Conservation (phyloP, 2,888 invertebrate genomes). For the Lordiphosa andalusiaca region DNA sequence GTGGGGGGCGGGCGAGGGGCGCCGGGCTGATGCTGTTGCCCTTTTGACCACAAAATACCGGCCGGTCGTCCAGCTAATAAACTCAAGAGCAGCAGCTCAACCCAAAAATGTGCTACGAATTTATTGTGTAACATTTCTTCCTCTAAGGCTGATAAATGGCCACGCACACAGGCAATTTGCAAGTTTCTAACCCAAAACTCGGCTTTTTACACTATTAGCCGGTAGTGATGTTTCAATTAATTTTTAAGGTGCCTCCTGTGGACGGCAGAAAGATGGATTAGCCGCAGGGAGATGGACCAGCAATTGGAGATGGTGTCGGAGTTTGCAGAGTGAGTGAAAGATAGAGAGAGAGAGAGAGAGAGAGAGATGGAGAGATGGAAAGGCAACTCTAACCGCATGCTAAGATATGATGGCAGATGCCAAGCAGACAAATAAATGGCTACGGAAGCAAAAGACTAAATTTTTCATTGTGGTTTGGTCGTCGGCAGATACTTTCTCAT, state of each 20-base stretch:
- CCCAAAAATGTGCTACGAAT: slow-evolving; percentile 62
- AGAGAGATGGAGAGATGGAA: too few species aligned
- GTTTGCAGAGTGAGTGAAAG: too few species aligned
- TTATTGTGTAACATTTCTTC: slow-evolving; percentile 66
- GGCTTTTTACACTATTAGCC: slow-evolving; percentile 54
- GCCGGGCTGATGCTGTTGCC: slow-evolving; percentile 1
- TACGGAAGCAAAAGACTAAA: slow-evolving; percentile 60
- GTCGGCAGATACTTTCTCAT: not conserved
- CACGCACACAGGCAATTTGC: slow-evolving; percentile 58
- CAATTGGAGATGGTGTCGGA: not conserved
- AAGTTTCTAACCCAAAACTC: slow-evolving; percentile 39
- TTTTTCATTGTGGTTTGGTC: slow-evolving; percentile 67
- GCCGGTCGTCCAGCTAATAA: slow-evolving; percentile 63
- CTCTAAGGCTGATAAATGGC: slow-evolving; percentile 72
- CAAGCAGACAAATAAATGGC: slow-evolving; percentile 69
- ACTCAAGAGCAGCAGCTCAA: slow-evolving; percentile 39
- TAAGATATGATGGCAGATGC: slow-evolving; percentile 67
- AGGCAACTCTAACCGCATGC: slow-evolving; percentile 46
- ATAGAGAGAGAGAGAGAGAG: too few species aligned
- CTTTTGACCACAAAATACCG: slow-evolving; percentile 66
- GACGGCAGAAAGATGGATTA: slow-evolving; percentile 4
- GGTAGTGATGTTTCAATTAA: slow-evolving; percentile 73
- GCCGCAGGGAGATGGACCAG: slow-evolving; percentile 1
- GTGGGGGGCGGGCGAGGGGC: not conserved
- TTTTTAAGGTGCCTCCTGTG: slow-evolving; percentile 59